Evolutionary conservation across 1,140 invertebrate genomes (phyloP), one percentile per base, ranked within the genome.

Genomic region (Phenacoccus solenopsis): DNA sequence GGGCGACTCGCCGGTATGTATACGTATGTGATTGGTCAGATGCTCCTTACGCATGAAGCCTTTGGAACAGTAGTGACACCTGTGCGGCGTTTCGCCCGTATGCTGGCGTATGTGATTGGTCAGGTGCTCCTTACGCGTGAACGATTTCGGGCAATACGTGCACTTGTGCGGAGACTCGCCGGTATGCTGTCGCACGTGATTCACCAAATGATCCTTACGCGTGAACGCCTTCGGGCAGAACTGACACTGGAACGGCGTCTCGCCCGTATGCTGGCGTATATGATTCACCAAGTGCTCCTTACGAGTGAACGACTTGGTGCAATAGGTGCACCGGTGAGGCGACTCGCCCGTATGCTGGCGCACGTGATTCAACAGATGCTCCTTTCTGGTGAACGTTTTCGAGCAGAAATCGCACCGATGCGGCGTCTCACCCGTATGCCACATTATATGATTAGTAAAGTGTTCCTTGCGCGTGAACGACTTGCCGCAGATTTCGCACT

Each of bases 231-330:
- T 93, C 35, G 90, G 90, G 76, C 91, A 94, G 69, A 87, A 84
- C 67, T 83, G 80, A 75, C 91, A 94, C 76, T 93, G 92, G 77
- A 85, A 93, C 1, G 90, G 90, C 76, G 91, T 91, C 73, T 88
- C 88, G 49, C 90, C 91, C 49, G 85, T 85, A 77, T 94, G 92
- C 2, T 28, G 69, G 30, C 69, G 69, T 28, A 72, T 59, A 2
- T 72, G 71, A 22, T 71, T 68, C 32, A 90, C 88, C 61, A 91
- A 82, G 78, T 91, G 88, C 76, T 91, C 89, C 78, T 93, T 93
- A 27, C 90, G 82, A 3, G 90, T 90, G 78, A 94, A 95, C 24
- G 88, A 89, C 79, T 94, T 94, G 24, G 88, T 87, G 78, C 91
- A 95, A 68, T 75, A 78, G 3, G 74, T 68, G 21, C 71, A 74